A percentile compares a stretch with the other conserved stretches of the same genome.
Evolutionary conservation across 2,888 invertebrate species (phyloP).

Genomic region (Protula sp.): DNA sequence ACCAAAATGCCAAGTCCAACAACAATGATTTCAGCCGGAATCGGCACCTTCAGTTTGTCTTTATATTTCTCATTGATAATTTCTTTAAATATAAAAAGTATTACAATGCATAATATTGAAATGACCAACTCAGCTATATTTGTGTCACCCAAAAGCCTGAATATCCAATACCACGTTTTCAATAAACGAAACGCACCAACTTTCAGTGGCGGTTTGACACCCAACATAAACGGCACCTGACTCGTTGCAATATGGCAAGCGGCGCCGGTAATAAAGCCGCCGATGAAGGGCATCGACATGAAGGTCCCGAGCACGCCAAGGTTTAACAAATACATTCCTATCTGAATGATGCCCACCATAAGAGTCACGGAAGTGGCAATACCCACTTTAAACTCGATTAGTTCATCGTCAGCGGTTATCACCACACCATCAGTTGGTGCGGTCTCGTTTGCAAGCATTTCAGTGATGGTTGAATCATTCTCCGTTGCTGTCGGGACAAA

Average conservation of each 20-base stretch:
- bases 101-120: slow-evolving; percentile 62
- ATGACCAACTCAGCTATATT: slow-evolving; percentile 65
- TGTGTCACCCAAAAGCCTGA: slow-evolving; percentile 57
- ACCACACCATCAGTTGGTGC: no score
- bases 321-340: slow-evolving; percentile 71
- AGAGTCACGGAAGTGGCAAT: slow-evolving; percentile 22
- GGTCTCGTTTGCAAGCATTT: no score
- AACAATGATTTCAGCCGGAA: slow-evolving; percentile 50
- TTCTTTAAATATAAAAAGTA: slow-evolving; percentile 59
- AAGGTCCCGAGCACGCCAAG: slow-evolving; percentile 72
- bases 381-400: no score
- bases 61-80: slow-evolving; percentile 40
- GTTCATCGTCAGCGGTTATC: no score
- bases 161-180: slow-evolving; percentile 52
- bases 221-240: slow-evolving; percentile 31
- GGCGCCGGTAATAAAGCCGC: slow-evolving; percentile 30
- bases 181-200: slow-evolving; percentile 38
- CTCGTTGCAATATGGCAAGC: slow-evolving; percentile 24
- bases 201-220: slow-evolving; percentile 33
- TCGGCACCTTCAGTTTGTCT: slow-evolving; percentile 65
- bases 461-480: no score
- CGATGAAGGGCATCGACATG: slow-evolving; percentile 64
- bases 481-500: no score
- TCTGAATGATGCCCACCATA: slow-evolving; percentile 56
- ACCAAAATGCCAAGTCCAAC: slow-evolving; percentile 38